Evolutionary conservation across 2,888 invertebrate species (phyloP), one percentile per base, ranked within the genome.

Genomic region (Lasioglossum figueresi): DNA sequence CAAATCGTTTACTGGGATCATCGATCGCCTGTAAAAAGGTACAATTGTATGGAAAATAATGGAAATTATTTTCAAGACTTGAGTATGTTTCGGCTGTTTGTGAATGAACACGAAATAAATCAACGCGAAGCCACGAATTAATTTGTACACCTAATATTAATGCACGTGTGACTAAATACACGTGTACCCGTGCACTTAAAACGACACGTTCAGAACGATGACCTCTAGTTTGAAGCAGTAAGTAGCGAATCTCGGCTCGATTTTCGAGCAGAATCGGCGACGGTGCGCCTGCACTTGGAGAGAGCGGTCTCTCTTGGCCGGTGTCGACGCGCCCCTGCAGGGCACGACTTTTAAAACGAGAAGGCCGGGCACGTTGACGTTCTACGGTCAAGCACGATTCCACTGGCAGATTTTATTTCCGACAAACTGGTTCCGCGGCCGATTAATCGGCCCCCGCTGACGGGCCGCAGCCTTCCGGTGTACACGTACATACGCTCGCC

Each of bases 371-470:
- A 70, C 80, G 82, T 82, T 88, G 90, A 90, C 85, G 89, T 82
- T 70, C 81, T 75, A 85, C 79, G 88, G 86, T 82, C 85, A 83
- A 77, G 80, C 82, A 83, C 84, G 88, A 88, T 89, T 89, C 86
- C 82, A 84, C 70, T 83, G 71, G 68, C 87, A 92, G 92, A 93
- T 93, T 93, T 93, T 93, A 93, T 93, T 93, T 93, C 92, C 91
- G 92, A 92, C 93, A 92, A 93, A 93, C 93, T 93, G 92, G 93
- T 93, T 92, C 91, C 91, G 85, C 80, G 89, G 89, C 86, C 93
- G 93, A 93, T 93, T 93, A 93, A 93, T 93, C 91, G 91, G 88
- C 88, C 89, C 31, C 91, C 88, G 89, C 92, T 88, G 79, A 52
- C 78, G 68, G 70, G 77, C 56, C 78, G 34, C 66, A 78, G 76